Evolutionary conservation across 2,113 vertebrate species (phyloP).

Genomic region (Alces alces): DNA sequence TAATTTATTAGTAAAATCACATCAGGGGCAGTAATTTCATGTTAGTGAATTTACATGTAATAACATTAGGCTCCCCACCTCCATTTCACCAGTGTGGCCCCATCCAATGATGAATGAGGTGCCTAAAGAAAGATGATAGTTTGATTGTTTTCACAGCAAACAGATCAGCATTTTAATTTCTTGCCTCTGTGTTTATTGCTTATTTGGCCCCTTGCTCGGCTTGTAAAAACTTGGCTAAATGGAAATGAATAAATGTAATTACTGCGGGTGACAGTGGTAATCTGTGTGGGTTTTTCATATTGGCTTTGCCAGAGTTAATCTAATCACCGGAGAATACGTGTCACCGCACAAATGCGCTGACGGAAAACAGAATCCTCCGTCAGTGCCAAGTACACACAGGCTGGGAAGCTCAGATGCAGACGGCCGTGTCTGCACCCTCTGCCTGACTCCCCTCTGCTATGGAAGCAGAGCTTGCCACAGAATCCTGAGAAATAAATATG

Average conservation of each 20-base stretch:
- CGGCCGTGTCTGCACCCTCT: not conserved
- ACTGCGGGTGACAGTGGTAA: constrained; percentile 90
- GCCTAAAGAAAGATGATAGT: constrained; percentile 91
- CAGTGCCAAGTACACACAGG: constrained; percentile 68
- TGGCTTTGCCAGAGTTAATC: constrained; percentile 88
- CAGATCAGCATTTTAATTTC: constrained; percentile 93
- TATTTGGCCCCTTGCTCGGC: constrained; percentile 89
- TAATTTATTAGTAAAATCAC: constrained; percentile 92
- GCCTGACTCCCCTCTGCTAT: not conserved
- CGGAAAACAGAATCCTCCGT: constrained; percentile 83
- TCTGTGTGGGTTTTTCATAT: constrained; percentile 90
- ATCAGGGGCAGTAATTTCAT: constrained; percentile 90
- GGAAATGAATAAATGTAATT: constrained; percentile 95
- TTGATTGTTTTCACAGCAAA: constrained; percentile 93
- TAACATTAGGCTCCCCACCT: constrained; percentile 85
- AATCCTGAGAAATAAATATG: not conserved
- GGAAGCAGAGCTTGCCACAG: not conserved
- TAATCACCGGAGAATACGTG: constrained; percentile 88
- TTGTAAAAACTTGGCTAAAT: constrained; percentile 92
- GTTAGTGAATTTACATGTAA: constrained; percentile 94
- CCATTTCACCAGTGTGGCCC: constrained; percentile 83
- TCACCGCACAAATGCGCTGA: constrained; percentile 84
- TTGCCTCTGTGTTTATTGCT: constrained; percentile 92
- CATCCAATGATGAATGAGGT: constrained; percentile 87
- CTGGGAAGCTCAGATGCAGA: constrained; percentile 45